Percentiles rank a stretch among this genome's conserved stretches.
phyloP scores from a whole-genome alignment of 2,797 vertebrate genomes.

The Aplochiton taeniatus region DNA sequence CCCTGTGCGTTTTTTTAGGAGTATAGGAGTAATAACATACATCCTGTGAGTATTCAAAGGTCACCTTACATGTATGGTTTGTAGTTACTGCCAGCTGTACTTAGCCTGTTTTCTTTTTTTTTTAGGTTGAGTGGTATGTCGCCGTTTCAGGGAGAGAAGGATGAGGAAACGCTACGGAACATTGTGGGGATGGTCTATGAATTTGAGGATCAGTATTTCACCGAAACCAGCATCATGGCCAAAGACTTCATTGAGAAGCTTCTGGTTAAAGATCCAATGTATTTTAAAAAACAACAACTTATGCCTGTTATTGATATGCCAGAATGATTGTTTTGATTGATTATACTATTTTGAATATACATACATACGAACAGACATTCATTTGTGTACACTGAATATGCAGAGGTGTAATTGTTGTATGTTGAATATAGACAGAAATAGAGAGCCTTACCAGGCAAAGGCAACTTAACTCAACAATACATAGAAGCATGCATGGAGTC shows the following conservation, averaged over 20 bases:
- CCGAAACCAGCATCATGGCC: slow-evolving; percentile 52
- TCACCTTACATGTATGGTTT: not conserved
- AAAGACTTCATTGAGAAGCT: slow-evolving; percentile 66
- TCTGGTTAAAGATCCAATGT: slow-evolving; percentile 53
- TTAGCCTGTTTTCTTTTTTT: not conserved
- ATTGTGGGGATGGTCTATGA: slow-evolving; percentile 48
- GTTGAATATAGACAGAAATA: too few species aligned
- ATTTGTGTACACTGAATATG: too few species aligned
- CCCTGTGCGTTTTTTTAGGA: slow-evolving; percentile 40
- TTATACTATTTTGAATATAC: too few species aligned
- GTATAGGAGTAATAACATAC: slow-evolving; percentile 66
- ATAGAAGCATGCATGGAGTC: too few species aligned
- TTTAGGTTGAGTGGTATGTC: slow-evolving; percentile 59
- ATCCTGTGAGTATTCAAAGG: slow-evolving; percentile 56
- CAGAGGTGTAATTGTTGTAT: too few species aligned
- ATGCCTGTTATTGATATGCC: not conserved
- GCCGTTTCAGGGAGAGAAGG: slow-evolving; percentile 66
- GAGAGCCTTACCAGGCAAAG: too few species aligned
- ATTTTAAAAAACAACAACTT: slow-evolving; percentile 1
- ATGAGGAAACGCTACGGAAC: slow-evolving; percentile 58
- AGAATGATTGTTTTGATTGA: not conserved
- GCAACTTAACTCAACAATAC: too few species aligned
- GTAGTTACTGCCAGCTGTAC: not conserved
- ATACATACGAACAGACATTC: too few species aligned
- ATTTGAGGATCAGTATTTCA: slow-evolving; percentile 61